These are phyloP conservation scores for Molanna angustata DNA, from an alignment of 2,888 invertebrate genomes.

Conservation along the genomic window DNA sequence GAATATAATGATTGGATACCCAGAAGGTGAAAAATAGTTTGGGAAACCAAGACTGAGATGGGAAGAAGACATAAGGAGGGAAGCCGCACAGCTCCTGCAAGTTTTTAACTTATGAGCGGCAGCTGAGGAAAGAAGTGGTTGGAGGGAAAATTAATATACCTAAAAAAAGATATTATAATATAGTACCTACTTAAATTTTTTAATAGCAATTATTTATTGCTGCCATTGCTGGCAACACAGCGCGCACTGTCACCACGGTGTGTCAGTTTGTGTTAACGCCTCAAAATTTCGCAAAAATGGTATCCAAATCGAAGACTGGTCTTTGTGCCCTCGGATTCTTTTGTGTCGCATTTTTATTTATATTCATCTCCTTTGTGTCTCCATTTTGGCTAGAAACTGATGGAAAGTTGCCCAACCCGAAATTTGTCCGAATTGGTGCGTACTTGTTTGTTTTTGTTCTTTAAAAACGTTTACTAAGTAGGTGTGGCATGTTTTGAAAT, in stretches of 20 bases:
- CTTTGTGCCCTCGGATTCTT: slow-evolving; percentile 65
- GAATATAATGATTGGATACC: no score
- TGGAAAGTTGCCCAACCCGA: slow-evolving; percentile 71
- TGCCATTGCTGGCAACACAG: no score
- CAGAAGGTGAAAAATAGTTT: no score
- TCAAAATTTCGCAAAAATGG: slow-evolving; percentile 45
- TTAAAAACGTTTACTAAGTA: slow-evolving; percentile 15
- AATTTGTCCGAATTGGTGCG: slow-evolving; percentile 78
- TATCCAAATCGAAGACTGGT: slow-evolving; percentile 63
- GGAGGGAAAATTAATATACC: no score
- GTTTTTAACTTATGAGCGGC: no score
- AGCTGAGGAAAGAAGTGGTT: no score
- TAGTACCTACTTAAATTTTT: no score
- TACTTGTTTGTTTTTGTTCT: slow-evolving; percentile 4
- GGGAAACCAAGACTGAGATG: no score
- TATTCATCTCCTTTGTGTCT: slow-evolving; percentile 78
- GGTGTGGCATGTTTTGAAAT: slow-evolving; percentile 27
- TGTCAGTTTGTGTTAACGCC: slow-evolving; percentile 1
- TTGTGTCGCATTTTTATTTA: slow-evolving; percentile 64
- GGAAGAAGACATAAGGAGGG: no score
- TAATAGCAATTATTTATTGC: no score
- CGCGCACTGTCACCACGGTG: slow-evolving; percentile 6
- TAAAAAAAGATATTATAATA: no score
- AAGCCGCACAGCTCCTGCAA: no score
- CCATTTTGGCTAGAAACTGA: slow-evolving; percentile 87